Conservation (phyloP, 2,797 vertebrate species). For the Scolopax bukidnonensis region DNA sequence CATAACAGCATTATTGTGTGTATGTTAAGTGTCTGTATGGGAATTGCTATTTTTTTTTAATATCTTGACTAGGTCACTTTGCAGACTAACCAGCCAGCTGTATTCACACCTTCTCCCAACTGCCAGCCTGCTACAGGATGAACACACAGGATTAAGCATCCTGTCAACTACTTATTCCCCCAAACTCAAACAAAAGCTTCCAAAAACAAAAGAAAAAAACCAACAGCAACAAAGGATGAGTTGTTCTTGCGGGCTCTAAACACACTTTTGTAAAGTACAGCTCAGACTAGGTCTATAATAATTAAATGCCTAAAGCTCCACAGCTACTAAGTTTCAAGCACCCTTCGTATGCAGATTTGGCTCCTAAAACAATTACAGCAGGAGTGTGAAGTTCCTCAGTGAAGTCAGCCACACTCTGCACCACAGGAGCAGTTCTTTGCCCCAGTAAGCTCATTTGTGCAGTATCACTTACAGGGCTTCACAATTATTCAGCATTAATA, state of each 20-base stretch:
- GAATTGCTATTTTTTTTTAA: slow-evolving; percentile 17
- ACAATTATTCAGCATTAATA: background rate
- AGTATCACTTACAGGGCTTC: background rate
- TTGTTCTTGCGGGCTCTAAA: background rate
- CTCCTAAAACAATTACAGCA: background rate
- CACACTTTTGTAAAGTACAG: background rate
- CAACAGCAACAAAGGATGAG: background rate
- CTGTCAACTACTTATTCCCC: background rate
- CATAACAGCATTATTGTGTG: background rate
- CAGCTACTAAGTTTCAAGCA: background rate
- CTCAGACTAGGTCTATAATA: background rate
- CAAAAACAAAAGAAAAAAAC: background rate
- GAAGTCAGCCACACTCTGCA: background rate
- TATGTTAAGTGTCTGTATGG: background rate
- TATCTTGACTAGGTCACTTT: slow-evolving; percentile 18
- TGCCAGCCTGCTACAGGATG: background rate
- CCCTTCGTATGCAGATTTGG: background rate
- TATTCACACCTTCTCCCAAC: background rate
- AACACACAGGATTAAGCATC: background rate
- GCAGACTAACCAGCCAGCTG: slow-evolving; percentile 10
- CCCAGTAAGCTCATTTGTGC: background rate
- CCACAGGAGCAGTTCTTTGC: background rate
- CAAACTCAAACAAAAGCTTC: background rate
- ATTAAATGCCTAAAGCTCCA: background rate
- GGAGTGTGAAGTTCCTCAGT: background rate